phyloP scores from a whole-genome alignment of 2,113 vertebrate species.

The Ranitomeya variabilis region DNA sequence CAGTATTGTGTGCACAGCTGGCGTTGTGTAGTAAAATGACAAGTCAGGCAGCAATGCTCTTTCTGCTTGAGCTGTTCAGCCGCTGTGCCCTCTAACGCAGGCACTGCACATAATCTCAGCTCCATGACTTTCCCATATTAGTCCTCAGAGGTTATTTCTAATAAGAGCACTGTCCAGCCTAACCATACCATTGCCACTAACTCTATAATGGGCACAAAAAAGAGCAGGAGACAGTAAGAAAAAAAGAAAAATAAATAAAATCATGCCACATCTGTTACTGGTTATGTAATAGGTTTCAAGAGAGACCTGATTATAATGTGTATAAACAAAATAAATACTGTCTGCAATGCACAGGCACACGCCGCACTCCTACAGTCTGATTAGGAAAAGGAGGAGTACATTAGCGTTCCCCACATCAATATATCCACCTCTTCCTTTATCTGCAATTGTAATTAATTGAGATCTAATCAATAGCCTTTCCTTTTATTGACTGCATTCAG shows the following conservation, averaged over 20 bases:
- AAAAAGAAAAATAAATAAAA: background rate
- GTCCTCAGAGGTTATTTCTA: background rate
- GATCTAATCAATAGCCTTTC: conserved; percentile 53
- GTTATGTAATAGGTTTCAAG: background rate
- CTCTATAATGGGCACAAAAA: background rate
- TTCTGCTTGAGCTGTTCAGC: conserved; percentile 47
- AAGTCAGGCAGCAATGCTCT: conserved; percentile 44
- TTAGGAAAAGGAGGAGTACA: conserved; percentile 48
- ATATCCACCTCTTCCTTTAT: conserved; percentile 54
- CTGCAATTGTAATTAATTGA: conserved; percentile 58
- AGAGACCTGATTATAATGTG: background rate
- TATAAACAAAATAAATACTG: background rate
- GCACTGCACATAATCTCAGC: conserved; percentile 9
- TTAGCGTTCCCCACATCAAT: conserved; percentile 42
- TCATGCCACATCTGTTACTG: background rate
- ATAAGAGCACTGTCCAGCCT: background rate
- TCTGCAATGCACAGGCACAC: background rate
- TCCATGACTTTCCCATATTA: background rate
- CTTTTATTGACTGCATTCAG: conserved; percentile 53
- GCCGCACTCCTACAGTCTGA: background rate
- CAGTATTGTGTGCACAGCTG: conserved; percentile 27
- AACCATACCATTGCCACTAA: background rate
- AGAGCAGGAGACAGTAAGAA: background rate
- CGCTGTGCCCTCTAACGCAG: conserved; percentile 35
- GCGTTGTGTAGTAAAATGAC: conserved; percentile 42